These are phyloP conservation scores for Diaphora mendica DNA, from an alignment of 2,888 invertebrate species.

Conservation along the genomic window DNA sequence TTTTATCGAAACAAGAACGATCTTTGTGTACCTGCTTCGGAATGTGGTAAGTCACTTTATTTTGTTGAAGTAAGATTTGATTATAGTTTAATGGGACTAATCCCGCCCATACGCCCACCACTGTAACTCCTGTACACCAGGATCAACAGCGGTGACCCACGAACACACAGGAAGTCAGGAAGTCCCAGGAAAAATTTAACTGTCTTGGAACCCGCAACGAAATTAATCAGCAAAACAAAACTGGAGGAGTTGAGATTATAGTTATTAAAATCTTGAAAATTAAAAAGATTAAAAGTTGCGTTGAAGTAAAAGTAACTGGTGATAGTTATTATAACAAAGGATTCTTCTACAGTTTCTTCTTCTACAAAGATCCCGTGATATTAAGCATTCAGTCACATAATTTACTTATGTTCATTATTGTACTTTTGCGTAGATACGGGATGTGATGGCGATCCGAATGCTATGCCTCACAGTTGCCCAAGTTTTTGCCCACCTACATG, in stretches of 20 bases:
- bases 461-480: conserved; percentile 4
- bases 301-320: neutral
- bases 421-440: neutral
- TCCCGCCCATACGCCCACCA: too few species aligned
- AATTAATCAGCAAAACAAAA: too few species aligned
- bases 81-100: too few species aligned
- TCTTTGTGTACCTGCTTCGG: conserved; percentile 48
- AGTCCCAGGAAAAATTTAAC: too few species aligned
- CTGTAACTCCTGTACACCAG: too few species aligned
- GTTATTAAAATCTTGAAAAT: neutral
- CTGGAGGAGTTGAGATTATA: too few species aligned
- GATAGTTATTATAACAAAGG: neutral
- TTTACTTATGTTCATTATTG: neutral
- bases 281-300: neutral
- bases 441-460: conserved; percentile 9
- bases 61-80: neutral
- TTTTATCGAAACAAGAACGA: conserved; percentile 45
- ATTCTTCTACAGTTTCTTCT: neutral
- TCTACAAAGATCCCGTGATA: neutral
- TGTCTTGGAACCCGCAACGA: too few species aligned
- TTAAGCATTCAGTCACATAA: neutral
- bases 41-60: conserved; percentile 50
- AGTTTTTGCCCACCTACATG: conserved; percentile 21
- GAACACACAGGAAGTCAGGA: too few species aligned
- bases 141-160: too few species aligned